Evolutionary conservation across 1,140 invertebrate genomes (phyloP).

Genomic region (Lethrus apterus): DNA sequence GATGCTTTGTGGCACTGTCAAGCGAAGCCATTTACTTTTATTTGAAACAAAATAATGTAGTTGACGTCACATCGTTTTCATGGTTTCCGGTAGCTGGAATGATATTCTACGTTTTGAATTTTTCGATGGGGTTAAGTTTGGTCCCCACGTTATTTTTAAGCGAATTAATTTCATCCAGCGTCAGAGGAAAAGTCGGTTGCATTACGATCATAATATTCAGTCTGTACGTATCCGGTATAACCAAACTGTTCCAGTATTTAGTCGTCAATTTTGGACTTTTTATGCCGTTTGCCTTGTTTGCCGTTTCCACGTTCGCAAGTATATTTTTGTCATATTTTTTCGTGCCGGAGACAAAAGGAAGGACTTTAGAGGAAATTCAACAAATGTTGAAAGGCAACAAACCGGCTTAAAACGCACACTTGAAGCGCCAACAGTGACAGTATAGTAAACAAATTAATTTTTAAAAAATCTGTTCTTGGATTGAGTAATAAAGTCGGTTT

Average conservation of each 20-base stretch:
- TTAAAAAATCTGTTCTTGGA: no score
- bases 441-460: no score
- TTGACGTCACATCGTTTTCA: not conserved
- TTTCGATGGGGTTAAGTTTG: constrained; percentile 16
- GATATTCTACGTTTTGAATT: constrained; percentile 17
- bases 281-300: constrained; percentile 74
- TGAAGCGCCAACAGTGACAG: no score
- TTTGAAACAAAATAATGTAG: constrained; percentile 24
- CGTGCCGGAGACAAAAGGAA: constrained; percentile 5
- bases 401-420: not conserved
- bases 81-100: constrained; percentile 14
- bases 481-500: no score
- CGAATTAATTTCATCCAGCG: constrained; percentile 24
- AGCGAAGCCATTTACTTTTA: constrained; percentile 6
- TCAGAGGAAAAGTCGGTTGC: constrained; percentile 20
- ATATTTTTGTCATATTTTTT: constrained; percentile 60
- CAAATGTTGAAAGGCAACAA: constrained; percentile 25
- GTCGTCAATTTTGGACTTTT: constrained; percentile 51
- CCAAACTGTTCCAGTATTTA: constrained; percentile 33
- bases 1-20: not conserved
- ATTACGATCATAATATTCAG: constrained; percentile 18
- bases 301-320: constrained; percentile 60
- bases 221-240: constrained; percentile 32
- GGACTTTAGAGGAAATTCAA: constrained; percentile 16
- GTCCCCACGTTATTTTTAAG: constrained; percentile 20